Conservation (phyloP, 2,113 vertebrate genomes). For the Tringa solitaria region DNA sequence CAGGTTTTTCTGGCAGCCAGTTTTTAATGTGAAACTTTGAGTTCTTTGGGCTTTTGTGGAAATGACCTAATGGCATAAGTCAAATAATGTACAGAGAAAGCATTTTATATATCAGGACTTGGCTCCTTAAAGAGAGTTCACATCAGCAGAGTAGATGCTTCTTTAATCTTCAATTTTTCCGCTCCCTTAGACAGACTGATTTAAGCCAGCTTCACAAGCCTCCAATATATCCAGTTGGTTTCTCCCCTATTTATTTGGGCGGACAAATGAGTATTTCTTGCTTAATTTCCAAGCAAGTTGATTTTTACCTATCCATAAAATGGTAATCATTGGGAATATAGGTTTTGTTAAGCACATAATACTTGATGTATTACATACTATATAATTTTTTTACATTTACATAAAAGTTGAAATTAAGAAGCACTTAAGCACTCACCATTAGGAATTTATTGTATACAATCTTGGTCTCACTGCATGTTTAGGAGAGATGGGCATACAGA, state of each 20-base stretch:
- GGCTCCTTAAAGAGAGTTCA: not conserved
- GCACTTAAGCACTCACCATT: not conserved
- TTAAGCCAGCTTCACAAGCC: not conserved
- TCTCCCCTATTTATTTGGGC: not conserved
- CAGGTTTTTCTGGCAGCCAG: not conserved
- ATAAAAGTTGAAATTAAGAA: not conserved
- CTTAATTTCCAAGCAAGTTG: not conserved
- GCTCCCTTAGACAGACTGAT: not conserved
- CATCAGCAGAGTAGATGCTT: not conserved
- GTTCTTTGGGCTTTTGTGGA: not conserved
- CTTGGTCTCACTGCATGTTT: not conserved
- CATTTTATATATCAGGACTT: rapidly evolving
- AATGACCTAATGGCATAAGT: not conserved
- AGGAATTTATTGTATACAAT: not conserved
- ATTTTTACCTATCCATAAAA: not conserved
- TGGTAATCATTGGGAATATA: not conserved
- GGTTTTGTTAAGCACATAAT: not conserved
- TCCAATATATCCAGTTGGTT: not conserved
- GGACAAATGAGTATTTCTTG: not conserved
- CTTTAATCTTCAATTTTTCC: not conserved
- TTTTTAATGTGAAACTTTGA: not conserved
- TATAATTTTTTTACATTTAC: not conserved
- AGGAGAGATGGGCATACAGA: not conserved
- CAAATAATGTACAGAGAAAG: not conserved
- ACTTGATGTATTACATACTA: not conserved